phyloP scores from a whole-genome alignment of 2,797 vertebrate species.

The Astyanax mexicanus region DNA sequence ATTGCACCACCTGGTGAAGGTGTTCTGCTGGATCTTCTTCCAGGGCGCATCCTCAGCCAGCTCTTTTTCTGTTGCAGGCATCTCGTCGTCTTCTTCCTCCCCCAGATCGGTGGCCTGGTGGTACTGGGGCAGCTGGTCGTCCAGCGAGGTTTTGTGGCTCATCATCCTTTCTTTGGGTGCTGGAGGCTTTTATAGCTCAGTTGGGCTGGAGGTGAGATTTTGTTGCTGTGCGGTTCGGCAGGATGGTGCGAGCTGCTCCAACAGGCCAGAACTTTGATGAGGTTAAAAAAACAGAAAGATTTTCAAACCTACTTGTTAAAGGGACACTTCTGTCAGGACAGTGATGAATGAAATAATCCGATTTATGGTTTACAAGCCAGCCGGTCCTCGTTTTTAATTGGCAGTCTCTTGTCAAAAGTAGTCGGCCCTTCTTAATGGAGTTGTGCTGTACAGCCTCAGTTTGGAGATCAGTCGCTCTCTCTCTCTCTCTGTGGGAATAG shows the following conservation, averaged over 20 bases:
- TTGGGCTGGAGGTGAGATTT: slow-evolving; percentile 62
- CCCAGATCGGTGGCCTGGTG: slow-evolving; percentile 80
- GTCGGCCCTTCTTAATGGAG: slow-evolving; percentile 62
- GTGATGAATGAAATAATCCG: slow-evolving; percentile 74
- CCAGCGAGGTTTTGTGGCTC: slow-evolving; percentile 85
- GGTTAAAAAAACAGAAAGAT: slow-evolving; percentile 60
- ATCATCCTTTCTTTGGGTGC: slow-evolving; percentile 72
- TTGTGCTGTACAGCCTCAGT: slow-evolving; percentile 50
- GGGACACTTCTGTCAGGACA: slow-evolving; percentile 63
- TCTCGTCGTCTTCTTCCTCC: slow-evolving; percentile 86
- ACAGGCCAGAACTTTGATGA: slow-evolving; percentile 64
- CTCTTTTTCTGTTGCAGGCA: slow-evolving; percentile 96
- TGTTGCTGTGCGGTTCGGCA: slow-evolving; percentile 61
- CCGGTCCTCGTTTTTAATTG: slow-evolving; percentile 69
- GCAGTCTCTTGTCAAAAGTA: slow-evolving; percentile 67
- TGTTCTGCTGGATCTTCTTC: slow-evolving; percentile 99
- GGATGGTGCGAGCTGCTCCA: slow-evolving; percentile 59
- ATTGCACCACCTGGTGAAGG: slow-evolving; percentile 97
- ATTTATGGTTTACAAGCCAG: slow-evolving; percentile 63
- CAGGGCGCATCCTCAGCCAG: slow-evolving; percentile 95
- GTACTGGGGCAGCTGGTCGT: slow-evolving; percentile 78
- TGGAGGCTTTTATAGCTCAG: slow-evolving; percentile 54
- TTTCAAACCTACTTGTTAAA: slow-evolving; percentile 72
- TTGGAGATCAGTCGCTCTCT: slow-evolving; percentile 38
- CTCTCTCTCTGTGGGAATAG: slow-evolving; percentile 50